Evolutionary conservation across 1,140 invertebrate genomes (phyloP), one percentile per base, ranked within the genome.

Genomic region (Maniola jurtina): DNA sequence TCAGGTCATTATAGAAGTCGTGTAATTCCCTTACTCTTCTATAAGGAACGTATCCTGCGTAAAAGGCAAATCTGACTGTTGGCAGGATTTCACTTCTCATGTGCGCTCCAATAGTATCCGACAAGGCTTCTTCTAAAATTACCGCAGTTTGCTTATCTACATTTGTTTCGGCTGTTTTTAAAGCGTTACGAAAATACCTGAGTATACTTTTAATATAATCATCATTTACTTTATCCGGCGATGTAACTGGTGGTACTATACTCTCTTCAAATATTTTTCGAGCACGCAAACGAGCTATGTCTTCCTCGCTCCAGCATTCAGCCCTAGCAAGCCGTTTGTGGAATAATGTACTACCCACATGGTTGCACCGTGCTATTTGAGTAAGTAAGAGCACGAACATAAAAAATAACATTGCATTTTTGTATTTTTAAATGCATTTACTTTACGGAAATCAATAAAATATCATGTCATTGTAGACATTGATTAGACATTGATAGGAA

Each of bases 41-140:
- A 73, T 92, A 93, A 52, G 92, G 86, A 15, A 94, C 86, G 63
- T 92, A 92, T 0, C 93, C 93, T 10, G 93, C 92, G 61, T 94
- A 94, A 77, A 92, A 94, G 5, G 93, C 92, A 68, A 92, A 91
- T 70, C 89, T 90, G 3, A 91, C 91, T 2, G 91, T 75, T 5
- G 93, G 93, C 33, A 94, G 72, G 35, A 93, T 80, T 70, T 92
- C 91, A 66, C 86, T 88, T 58, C 90, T 86, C 59, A 94, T 75
- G 77, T 93, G 92, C 45, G 92, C 92, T 15, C 92, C 91, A 60
- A 86, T 68, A 13, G 86, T 84, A 66, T 94, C 93, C 2, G 91
- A 90, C 9, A 94, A 68, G 16, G 92, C 91, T 75, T 92, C 84
- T 75, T 92, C 76, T 66, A 93, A 84, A 36, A 93, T 80, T 50